phyloP scores from a whole-genome alignment of 2,113 vertebrate genomes.

The Colistium nudipinnis region DNA sequence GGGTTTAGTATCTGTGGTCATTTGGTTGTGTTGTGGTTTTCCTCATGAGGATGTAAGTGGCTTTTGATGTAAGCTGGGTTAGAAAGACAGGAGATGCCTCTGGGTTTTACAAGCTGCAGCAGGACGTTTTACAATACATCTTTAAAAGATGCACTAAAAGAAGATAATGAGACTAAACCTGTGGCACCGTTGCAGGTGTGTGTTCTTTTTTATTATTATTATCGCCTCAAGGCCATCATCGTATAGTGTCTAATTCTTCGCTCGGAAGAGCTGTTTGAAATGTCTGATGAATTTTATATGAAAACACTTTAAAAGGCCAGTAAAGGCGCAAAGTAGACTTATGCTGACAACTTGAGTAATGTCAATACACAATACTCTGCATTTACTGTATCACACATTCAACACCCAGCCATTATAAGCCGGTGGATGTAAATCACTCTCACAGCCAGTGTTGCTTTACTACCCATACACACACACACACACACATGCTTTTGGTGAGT shows the following conservation, averaged over 20 bases:
- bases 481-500: neutral
- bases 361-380: neutral
- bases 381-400: neutral
- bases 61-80: too few relatives aligned
- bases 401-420: neutral
- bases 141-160: conserved; percentile 1
- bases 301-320: neutral
- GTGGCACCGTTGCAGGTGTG: neutral
- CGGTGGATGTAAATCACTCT: conserved; percentile 5
- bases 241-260: neutral
- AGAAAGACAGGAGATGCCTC: neutral
- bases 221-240: conserved; percentile 2
- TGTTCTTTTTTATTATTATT: conserved; percentile 9
- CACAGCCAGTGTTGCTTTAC: conserved; percentile 5
- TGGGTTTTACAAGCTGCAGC: conserved; percentile 32
- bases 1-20: neutral
- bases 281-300: neutral
- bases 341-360: conserved; percentile 10
- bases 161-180: neutral
- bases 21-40: neutral
- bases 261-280: neutral
- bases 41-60: neutral
- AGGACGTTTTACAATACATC: conserved; percentile 4
- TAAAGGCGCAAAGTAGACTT: neutral
- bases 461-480: too few relatives aligned